Evolutionary conservation across 2,888 invertebrate species (phyloP), one percentile per base, ranked within the genome.

Genomic region (Tetragonisca angustula): DNA sequence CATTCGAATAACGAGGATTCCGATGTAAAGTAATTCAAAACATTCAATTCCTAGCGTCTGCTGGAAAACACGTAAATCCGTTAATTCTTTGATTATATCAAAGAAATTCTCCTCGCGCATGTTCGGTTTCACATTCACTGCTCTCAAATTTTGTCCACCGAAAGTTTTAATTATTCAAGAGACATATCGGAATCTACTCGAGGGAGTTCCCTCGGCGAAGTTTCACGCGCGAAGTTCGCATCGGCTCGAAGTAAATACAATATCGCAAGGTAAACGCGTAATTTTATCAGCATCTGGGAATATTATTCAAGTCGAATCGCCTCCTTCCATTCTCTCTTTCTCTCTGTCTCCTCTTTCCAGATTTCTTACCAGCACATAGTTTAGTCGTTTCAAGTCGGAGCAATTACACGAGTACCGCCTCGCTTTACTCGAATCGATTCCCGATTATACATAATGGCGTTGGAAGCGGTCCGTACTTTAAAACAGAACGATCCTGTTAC

Each of bases 161-260:
- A 83, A 88, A 88, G 88, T 88, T 88, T 88, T 88, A 88, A 88
- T 88, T 88, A 88, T 88, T 86, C 81, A 69, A 65, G 86, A 81
- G 81, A 83, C 83, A 83, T 76, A 79, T 76, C 67, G 43, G 17
- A 76, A 50, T 73, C 32, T 67, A 77, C 64, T 79, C 76, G 76
- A n/a, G 61, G 69, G 32, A 76, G 79, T 83, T 88, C 59, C 72
- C 50, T 17, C 49, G 52, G 76, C 79, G 79, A 86, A 88, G 77
- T 88, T 86, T 72, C 67, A 61, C 68, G 81, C 62, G 75, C 36
- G 56, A 77, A 88, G 87, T 88, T 88, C 84, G 79, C 79, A 68
- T 81, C 88, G 79, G 83, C 86, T 76, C 74, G 74, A 76, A 27
- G 88, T 76, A 88, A 86, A 88, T 79, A 86, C 87, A 88, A 88